Base-by-base conservation (phyloP, 2,113 vertebrate species). In the Lophochroa leadbeateri region DNA sequence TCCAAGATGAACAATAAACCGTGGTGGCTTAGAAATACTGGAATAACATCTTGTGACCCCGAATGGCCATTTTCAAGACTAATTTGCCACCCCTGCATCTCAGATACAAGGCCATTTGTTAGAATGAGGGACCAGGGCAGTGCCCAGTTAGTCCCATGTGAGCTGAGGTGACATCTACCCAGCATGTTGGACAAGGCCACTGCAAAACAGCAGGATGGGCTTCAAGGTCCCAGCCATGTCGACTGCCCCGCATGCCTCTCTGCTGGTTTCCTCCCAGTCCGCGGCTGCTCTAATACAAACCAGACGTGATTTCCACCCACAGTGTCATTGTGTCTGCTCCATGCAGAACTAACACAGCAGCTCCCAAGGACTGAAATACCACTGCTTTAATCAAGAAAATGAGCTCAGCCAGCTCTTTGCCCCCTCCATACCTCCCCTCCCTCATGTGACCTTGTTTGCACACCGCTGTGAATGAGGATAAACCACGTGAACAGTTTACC, bases 161-260 rank as follows among this genome's bases (percentile, higher is more conserved):
- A 88, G 65, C 60, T 43, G 28, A 68, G 43, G 19, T 78, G 86
- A 74, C 76, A 74, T 17, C 35, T 74, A 50, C 50, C 35, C 0
- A 0, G 47, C 5, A 0, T 0, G 2, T 4, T 50, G 58, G 57
- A 80, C 1, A 1, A 70, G 35, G 37, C 69, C 1, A 1, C 69
- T n/a, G 31, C 39, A 55, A 63, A 88, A 74, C 43, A 52, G 63
- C 2, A 77, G 60, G 23, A 60, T 0, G 0, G 46, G 41, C 20
- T 49, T 2, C 0, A 1, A 55, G 28, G 18, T 53, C 44, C 55
- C 80, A 47, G 49, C 35, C 46, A 69, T 0, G 1, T 2, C 0
- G 0, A 57, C 15, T 57, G 49, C 16, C 53, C 19, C 0, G 1
- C 0, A 0, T 1, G 14, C 23, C 35, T 28, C 84, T 55, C 58